Evolutionary conservation across 2,113 vertebrate genomes (phyloP).

Genomic region (Fukomys damarensis): DNA sequence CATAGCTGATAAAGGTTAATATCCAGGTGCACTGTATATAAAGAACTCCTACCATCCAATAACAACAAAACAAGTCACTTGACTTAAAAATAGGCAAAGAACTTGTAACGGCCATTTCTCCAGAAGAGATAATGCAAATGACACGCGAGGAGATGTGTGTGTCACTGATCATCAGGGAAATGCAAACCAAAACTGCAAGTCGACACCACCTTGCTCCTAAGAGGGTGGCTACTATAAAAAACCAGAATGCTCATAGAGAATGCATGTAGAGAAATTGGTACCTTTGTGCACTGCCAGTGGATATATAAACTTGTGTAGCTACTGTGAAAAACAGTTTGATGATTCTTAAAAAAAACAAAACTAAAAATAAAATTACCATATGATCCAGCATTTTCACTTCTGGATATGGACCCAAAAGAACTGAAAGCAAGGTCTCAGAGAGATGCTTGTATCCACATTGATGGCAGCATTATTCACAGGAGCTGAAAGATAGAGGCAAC

Average conservation of each 20-base stretch:
- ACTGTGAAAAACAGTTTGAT: not conserved
- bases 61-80: not conserved
- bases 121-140: not conserved
- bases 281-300: no score
- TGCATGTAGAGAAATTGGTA: not conserved
- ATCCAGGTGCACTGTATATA: not conserved
- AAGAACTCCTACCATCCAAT: not conserved
- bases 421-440: not conserved
- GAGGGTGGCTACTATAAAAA: not conserved
- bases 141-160: not conserved
- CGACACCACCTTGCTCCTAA: not conserved
- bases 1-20: not conserved
- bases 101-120: not conserved
- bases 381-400: not conserved
- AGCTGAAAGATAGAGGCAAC: not conserved
- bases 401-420: not conserved
- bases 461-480: rapidly evolving
- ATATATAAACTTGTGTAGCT: not conserved
- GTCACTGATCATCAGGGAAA: not conserved
- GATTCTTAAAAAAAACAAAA: not conserved
- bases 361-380: not conserved
- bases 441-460: not conserved
- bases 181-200: not conserved
- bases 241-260: not conserved
- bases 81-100: not conserved